Percentiles rank a stretch among this genome's conserved stretches.
phyloP scores from a whole-genome alignment of 2,888 invertebrate species.

The Pyrrhosoma nymphula region DNA sequence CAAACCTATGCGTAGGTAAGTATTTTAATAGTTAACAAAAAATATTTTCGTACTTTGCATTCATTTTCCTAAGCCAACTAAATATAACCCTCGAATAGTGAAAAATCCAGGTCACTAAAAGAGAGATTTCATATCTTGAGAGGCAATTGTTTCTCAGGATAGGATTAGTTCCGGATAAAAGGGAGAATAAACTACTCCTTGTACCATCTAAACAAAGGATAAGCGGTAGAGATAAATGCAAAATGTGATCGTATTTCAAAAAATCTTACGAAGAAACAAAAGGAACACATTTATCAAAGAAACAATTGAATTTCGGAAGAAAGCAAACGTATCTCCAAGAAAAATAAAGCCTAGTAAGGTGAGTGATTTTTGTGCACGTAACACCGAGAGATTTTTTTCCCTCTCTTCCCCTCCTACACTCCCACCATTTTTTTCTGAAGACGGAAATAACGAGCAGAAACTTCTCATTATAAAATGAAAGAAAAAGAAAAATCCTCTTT shows the following conservation, averaged over 20 bases:
- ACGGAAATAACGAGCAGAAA: conserved; percentile 11
- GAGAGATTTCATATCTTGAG: too few relatives aligned
- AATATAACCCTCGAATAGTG: too few relatives aligned
- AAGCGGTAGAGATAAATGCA: neutral
- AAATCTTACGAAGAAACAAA: neutral
- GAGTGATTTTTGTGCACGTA: neutral
- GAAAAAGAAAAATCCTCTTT: conserved; percentile 13
- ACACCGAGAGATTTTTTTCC: neutral
- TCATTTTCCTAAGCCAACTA: too few relatives aligned
- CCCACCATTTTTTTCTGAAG: neutral
- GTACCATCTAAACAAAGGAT: neutral
- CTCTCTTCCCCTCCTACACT: neutral
- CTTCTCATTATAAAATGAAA: conserved; percentile 18
- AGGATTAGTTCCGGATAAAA: neutral
- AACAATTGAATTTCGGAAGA: neutral
- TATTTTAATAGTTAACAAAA: too few relatives aligned
- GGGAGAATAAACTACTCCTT: neutral
- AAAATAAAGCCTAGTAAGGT: neutral
- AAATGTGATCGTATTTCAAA: neutral
- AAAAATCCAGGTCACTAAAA: too few relatives aligned
- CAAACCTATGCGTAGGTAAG: too few relatives aligned
- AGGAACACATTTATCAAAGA: neutral
- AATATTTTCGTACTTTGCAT: too few relatives aligned
- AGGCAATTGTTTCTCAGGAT: neutral
- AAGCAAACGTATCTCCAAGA: neutral